Percentiles rank a stretch among this genome's conserved stretches.
phyloP scores from a whole-genome alignment of 1,140 invertebrate species.

The Goniozus legneri region DNA sequence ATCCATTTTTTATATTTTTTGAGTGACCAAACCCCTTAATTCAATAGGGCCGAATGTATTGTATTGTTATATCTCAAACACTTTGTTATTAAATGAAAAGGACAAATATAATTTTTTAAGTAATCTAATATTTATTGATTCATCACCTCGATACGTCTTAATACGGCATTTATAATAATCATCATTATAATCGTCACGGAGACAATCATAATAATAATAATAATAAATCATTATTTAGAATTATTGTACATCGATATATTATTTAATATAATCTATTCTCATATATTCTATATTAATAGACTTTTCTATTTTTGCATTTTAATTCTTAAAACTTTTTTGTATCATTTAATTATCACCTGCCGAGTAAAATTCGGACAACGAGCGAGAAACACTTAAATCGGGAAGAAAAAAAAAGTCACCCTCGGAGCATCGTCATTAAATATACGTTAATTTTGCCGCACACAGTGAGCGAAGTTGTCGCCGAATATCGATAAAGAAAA shows the following conservation, averaged over 20 bases:
- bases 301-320: conserved; percentile 45
- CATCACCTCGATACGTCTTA: conserved; percentile 2
- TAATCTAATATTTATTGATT: conserved; percentile 4
- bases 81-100: too few relatives aligned
- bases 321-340: conserved; percentile 39
- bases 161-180: conserved; percentile 9
- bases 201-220: conserved; percentile 40
- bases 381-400: conserved; percentile 36
- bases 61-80: too few relatives aligned
- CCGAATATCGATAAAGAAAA: too few relatives aligned
- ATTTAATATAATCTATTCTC: conserved; percentile 51
- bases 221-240: conserved; percentile 50
- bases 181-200: conserved; percentile 20
- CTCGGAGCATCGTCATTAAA: neutral
- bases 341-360: conserved; percentile 46
- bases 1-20: too few relatives aligned
- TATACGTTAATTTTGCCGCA: too few relatives aligned
- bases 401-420: conserved; percentile 17
- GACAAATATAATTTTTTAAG: too few relatives aligned
- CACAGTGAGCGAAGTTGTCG: too few relatives aligned
- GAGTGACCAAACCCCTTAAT: too few relatives aligned
- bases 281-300: conserved; percentile 51
- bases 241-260: conserved; percentile 55
- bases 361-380: conserved; percentile 42
- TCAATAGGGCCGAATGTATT: too few relatives aligned